Evolutionary conservation across 2,888 invertebrate species (phyloP).

Genomic region (Amiota communis): DNA sequence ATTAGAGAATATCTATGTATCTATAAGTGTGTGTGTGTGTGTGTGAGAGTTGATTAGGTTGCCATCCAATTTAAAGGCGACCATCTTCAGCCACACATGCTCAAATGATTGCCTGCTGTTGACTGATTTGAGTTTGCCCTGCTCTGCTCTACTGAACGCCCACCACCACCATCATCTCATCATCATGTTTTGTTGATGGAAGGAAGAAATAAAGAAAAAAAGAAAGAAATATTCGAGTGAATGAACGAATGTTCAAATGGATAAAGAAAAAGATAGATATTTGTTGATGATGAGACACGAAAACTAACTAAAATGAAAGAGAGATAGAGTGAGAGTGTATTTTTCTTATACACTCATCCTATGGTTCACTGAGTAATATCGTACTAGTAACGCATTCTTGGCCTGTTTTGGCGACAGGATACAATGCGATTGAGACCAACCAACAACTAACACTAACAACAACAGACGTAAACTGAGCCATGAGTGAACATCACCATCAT

Average conservation of each 20-base stretch:
- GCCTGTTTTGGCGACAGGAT: conserved; percentile 39
- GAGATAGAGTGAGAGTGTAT: too few relatives aligned
- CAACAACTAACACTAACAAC: conserved; percentile 33
- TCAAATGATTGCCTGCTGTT: conserved; percentile 57
- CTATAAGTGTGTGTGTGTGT: too few relatives aligned
- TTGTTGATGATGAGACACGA: not conserved
- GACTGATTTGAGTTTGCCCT: conserved; percentile 3
- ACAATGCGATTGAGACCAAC: not conserved
- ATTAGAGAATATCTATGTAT: too few relatives aligned
- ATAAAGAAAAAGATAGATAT: conserved; percentile 30
- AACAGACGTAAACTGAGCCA: conserved; percentile 25
- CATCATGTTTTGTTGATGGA: conserved; percentile 35
- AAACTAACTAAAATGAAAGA: too few relatives aligned
- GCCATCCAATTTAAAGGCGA: conserved; percentile 32
- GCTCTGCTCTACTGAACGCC: conserved; percentile 36
- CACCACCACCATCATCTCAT: conserved; percentile 42
- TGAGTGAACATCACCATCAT: not conserved
- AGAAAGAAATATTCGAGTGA: not conserved
- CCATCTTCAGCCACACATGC: conserved; percentile 45
- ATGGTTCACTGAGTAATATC: conserved; percentile 40
- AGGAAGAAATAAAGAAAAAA: conserved; percentile 9
- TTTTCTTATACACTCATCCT: conserved; percentile 35
- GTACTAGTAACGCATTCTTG: conserved; percentile 38
- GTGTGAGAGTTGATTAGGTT: too few relatives aligned
- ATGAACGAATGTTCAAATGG: conserved; percentile 40